Evolutionary conservation across 2,113 vertebrate genomes (phyloP).

Genomic region (Plectropomus leopardus): DNA sequence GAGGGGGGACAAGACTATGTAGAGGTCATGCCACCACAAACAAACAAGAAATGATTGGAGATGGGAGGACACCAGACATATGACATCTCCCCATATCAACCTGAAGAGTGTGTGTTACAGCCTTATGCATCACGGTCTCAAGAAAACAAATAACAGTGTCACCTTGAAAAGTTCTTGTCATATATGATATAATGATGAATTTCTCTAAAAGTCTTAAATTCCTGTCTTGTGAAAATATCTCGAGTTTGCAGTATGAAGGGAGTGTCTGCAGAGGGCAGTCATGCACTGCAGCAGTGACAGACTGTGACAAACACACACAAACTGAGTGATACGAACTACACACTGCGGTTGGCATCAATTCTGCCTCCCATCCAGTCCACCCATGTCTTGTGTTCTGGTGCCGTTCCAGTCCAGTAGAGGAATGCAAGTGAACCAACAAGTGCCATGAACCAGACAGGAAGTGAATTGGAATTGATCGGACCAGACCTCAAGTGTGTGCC

Average conservation of each 20-base stretch:
- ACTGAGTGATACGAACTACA: slow-evolving; percentile 48
- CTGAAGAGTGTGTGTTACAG: slow-evolving; percentile 21
- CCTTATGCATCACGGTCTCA: slow-evolving; percentile 3
- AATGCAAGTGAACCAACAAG: slow-evolving; percentile 40
- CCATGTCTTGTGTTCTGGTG: slow-evolving; percentile 11
- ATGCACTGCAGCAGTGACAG: slow-evolving; percentile 70
- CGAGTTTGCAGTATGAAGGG: slow-evolving; percentile 47
- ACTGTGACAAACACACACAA: slow-evolving; percentile 52
- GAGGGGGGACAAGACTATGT: slow-evolving; percentile 72
- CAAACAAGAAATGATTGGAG: slow-evolving; percentile 68
- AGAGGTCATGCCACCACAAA: slow-evolving; percentile 75
- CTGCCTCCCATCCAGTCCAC: slow-evolving; percentile 39
- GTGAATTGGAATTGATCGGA: slow-evolving; percentile 57
- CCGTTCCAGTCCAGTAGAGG: slow-evolving; percentile 31
- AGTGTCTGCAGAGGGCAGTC: slow-evolving; percentile 74
- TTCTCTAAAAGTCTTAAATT: neutral
- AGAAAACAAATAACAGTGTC: neutral
- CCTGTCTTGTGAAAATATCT: neutral
- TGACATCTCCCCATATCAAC: slow-evolving; percentile 70
- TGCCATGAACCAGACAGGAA: slow-evolving; percentile 35
- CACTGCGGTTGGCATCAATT: slow-evolving; percentile 67
- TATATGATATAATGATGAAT: neutral
- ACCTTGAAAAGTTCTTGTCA: neutral
- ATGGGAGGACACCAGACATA: slow-evolving; percentile 69
- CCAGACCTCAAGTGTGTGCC: slow-evolving; percentile 36